Conservation (phyloP, 2,888 invertebrate genomes). For the Rhyacophila evoluta region DNA sequence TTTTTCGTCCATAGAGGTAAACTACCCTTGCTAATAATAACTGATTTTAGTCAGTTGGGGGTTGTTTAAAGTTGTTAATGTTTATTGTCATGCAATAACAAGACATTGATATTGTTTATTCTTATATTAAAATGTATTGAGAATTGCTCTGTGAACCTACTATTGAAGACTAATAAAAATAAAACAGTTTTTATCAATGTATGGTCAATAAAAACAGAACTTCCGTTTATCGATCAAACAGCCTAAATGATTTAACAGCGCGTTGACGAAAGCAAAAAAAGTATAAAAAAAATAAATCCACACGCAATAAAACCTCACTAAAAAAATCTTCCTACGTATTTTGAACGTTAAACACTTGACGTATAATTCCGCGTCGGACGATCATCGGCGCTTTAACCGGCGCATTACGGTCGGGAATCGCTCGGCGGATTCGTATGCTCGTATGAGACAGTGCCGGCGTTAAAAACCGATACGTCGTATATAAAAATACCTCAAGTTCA, state of each 20-base stretch:
- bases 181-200: too few relatives aligned
- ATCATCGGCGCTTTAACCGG: background rate
- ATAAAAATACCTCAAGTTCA: slow-evolving; percentile 52
- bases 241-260: slow-evolving; percentile 37
- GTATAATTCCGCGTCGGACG: background rate
- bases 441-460: slow-evolving; percentile 15
- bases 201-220: slow-evolving; percentile 16
- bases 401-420: background rate
- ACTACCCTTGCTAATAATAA: too few relatives aligned
- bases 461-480: slow-evolving; percentile 41
- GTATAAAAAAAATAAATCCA: slow-evolving; percentile 26
- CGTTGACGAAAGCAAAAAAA: slow-evolving; percentile 25
- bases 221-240: slow-evolving; percentile 37
- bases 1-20: too few relatives aligned
- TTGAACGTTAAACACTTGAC: slow-evolving; percentile 10
- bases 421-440: background rate
- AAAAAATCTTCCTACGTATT: slow-evolving; percentile 21
- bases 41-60: too few relatives aligned
- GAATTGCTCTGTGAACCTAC: too few relatives aligned
- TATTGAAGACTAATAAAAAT: too few relatives aligned
- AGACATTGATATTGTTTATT: too few relatives aligned
- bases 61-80: too few relatives aligned
- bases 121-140: too few relatives aligned
- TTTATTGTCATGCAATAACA: too few relatives aligned
- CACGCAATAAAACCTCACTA: slow-evolving; percentile 29